Percentiles rank a stretch among this genome's conserved stretches.
phyloP scores from a whole-genome alignment of 2,888 invertebrate species.

The Baronia brevicornis region DNA sequence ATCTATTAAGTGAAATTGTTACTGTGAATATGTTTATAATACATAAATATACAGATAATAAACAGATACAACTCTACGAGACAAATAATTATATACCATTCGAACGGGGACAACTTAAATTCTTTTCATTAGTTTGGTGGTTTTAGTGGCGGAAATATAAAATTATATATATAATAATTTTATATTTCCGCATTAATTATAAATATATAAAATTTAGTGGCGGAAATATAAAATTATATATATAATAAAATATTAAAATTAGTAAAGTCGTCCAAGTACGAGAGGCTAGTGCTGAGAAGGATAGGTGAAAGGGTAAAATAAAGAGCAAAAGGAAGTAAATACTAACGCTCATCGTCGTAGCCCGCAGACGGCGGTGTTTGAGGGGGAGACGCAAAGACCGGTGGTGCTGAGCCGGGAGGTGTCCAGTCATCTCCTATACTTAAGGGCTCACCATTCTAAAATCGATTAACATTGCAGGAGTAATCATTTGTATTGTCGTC shows the following conservation, averaged over 20 bases:
- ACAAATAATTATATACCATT: constrained; percentile 23
- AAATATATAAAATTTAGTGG: too few species aligned
- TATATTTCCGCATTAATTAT: too few species aligned
- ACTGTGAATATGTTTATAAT: constrained; percentile 27
- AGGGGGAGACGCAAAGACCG: constrained; percentile 83
- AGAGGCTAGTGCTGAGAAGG: constrained; percentile 24
- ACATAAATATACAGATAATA: constrained; percentile 21
- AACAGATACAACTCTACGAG: constrained; percentile 28
- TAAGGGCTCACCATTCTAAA: constrained; percentile 82
- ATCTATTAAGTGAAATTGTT: constrained; percentile 34
- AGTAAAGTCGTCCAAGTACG: constrained; percentile 31
- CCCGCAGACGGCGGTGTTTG: constrained; percentile 49
- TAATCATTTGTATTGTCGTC: not conserved
- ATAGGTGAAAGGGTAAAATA: constrained; percentile 16
- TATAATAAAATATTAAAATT: constrained; percentile 6
- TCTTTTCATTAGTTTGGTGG: too few species aligned
- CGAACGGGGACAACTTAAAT: constrained; percentile 33
- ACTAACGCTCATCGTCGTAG: constrained; percentile 52
- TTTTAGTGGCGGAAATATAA: too few species aligned
- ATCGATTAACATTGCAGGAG: not conserved
- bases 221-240: constrained; percentile 1
- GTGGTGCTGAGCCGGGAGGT: constrained; percentile 84
- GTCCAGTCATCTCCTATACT: constrained; percentile 81
- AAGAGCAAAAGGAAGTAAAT: constrained; percentile 4
- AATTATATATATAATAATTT: too few species aligned